phyloP scores from a whole-genome alignment of 2,888 invertebrate genomes.

The Heliconius erato region DNA sequence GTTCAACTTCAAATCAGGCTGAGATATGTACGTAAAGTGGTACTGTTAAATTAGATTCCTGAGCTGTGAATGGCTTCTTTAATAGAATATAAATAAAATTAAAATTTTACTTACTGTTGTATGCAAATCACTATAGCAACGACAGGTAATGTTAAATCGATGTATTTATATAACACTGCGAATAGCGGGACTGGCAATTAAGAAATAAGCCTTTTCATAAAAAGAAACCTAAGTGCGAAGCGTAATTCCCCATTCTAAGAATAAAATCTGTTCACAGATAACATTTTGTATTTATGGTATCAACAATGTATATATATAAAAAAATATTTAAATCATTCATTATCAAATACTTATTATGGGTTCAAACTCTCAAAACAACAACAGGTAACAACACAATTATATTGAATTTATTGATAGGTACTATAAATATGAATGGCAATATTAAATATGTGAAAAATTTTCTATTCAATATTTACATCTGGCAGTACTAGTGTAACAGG shows the following conservation, averaged over 20 bases:
- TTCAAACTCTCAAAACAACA: too few species aligned
- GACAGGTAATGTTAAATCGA: not conserved
- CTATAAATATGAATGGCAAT: too few species aligned
- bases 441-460: not conserved
- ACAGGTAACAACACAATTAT: too few species aligned
- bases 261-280: not conserved
- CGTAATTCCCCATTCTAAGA: constrained; percentile 7
- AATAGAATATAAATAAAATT: not conserved
- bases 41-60: not conserved
- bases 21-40: too few species aligned
- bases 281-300: not conserved
- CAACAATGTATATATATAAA: not conserved
- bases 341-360: too few species aligned
- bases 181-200: not conserved
- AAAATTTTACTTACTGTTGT: not conserved
- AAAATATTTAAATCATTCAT: too few species aligned
- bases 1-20: too few species aligned
- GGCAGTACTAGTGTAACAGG: not conserved
- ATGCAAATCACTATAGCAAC: not conserved
- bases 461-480: not conserved
- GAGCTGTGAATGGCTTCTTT: not conserved
- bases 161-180: not conserved
- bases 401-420: too few species aligned
- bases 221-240: not conserved
- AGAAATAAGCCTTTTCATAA: not conserved